A percentile compares a stretch with the other conserved stretches of the same genome.
phyloP scores from a whole-genome alignment of 2,113 vertebrate genomes.

The Oreochromis tanganicae region DNA sequence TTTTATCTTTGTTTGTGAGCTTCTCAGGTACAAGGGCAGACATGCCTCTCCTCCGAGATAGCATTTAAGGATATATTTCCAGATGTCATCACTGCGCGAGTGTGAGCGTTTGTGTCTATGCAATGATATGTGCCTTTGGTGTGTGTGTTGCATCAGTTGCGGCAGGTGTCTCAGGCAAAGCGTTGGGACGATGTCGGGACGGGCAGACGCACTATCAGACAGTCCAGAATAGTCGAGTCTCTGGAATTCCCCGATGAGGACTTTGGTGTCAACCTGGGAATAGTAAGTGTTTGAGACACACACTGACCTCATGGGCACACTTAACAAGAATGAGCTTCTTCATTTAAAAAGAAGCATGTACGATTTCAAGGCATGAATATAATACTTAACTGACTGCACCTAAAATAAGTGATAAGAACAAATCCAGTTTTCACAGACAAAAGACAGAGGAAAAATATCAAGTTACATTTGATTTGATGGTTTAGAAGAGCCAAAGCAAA shows the following conservation, averaged over 20 bases:
- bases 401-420: background rate
- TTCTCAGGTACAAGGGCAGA: background rate
- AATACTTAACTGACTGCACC: background rate
- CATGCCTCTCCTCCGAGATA: background rate
- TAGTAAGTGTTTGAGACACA: constrained; percentile 57
- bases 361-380: background rate
- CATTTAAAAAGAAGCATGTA: background rate
- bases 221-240: constrained; percentile 60
- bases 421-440: background rate
- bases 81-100: background rate
- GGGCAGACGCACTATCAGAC: constrained; percentile 53
- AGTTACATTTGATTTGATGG: background rate
- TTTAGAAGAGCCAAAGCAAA: background rate
- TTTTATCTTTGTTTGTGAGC: background rate
- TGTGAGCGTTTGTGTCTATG: background rate
- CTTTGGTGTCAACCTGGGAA: constrained; percentile 65
- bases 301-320: background rate
- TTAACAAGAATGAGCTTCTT: background rate
- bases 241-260: constrained; percentile 73
- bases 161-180: constrained; percentile 71
- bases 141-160: constrained; percentile 57
- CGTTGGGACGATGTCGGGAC: constrained; percentile 65
- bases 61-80: background rate
- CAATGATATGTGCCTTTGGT: background rate
- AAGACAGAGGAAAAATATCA: background rate